Evolutionary conservation across 2,888 invertebrate genomes (phyloP).

Genomic region (Leptopilina drosophilae): DNA sequence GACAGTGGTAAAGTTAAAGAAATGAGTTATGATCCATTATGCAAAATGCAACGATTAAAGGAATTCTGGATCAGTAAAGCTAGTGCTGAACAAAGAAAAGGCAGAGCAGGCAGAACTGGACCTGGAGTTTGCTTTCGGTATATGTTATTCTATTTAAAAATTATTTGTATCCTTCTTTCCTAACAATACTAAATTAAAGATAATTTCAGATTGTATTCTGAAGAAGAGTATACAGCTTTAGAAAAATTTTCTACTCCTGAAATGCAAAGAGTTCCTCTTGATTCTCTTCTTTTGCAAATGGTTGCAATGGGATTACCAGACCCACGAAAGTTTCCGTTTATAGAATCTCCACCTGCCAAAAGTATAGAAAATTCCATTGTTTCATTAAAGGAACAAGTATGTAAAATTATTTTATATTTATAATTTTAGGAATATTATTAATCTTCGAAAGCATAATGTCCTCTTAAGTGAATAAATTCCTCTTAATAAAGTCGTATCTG

Average conservation of each 20-base stretch:
- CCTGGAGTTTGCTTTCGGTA: conserved; percentile 93
- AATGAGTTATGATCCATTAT: conserved; percentile 95
- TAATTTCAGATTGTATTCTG: conserved; percentile 85
- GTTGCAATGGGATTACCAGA: conserved; percentile 95
- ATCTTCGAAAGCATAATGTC: too few relatives aligned
- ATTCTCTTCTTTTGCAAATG: conserved; percentile 94
- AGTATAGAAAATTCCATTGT: conserved; percentile 92
- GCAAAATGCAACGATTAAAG: conserved; percentile 93
- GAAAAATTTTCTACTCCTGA: conserved; percentile 94
- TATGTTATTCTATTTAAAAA: neutral
- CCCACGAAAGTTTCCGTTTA: conserved; percentile 94
- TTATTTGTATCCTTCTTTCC: neutral
- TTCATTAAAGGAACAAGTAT: conserved; percentile 90
- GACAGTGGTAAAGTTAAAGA: conserved; percentile 99
- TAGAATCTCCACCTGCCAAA: conserved; percentile 92
- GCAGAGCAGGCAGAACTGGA: conserved; percentile 95
- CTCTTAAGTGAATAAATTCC: too few relatives aligned
- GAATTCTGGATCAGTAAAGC: conserved; percentile 99
- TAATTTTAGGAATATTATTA: neutral
- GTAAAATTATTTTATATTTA: conserved; percentile 59
- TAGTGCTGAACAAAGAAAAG: conserved; percentile 97
- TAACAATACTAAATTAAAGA: neutral
- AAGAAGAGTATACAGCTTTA: conserved; percentile 88
- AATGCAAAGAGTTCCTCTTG: conserved; percentile 94
- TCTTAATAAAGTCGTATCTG: too few relatives aligned